Conservation (phyloP, 2,888 invertebrate genomes). For the Rhodophaea formosa region DNA sequence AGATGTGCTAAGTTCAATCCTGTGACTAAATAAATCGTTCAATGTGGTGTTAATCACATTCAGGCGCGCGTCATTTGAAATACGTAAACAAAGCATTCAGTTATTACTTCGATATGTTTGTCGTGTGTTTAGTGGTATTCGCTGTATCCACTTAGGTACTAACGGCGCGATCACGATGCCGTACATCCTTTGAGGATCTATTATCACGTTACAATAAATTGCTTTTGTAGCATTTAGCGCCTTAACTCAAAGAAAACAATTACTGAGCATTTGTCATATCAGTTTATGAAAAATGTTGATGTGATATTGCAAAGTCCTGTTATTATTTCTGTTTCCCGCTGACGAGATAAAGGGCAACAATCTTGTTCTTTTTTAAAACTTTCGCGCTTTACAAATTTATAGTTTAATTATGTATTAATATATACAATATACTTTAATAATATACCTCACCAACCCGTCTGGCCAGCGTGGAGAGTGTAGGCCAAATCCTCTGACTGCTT, state of each 20-base stretch:
- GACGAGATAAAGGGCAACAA: no score
- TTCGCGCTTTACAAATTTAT: no score
- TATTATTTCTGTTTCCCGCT: no score
- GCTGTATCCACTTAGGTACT: slow-evolving; percentile 25
- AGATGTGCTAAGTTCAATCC: background rate
- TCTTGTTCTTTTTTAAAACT: no score
- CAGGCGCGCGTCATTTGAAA: slow-evolving; percentile 32
- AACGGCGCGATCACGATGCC: slow-evolving; percentile 38
- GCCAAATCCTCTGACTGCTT: no score
- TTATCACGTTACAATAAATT: slow-evolving; percentile 8
- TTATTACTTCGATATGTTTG: slow-evolving; percentile 33
- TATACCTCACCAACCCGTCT: no score
- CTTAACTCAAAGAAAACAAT: background rate
- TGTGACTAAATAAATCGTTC: slow-evolving; percentile 21
- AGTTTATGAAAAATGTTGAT: no score
- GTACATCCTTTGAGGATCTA: slow-evolving; percentile 20
- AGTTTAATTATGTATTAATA: no score
- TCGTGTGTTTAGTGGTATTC: slow-evolving; percentile 29
- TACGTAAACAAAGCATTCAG: slow-evolving; percentile 29
- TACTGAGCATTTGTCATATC: background rate
- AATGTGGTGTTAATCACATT: slow-evolving; percentile 43
- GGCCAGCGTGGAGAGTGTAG: no score
- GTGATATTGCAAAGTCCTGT: background rate
- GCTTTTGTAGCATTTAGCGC: background rate
- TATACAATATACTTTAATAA: no score